Evolutionary conservation across 2,113 vertebrate species (phyloP).

Genomic region (Prunella fulvescens): DNA sequence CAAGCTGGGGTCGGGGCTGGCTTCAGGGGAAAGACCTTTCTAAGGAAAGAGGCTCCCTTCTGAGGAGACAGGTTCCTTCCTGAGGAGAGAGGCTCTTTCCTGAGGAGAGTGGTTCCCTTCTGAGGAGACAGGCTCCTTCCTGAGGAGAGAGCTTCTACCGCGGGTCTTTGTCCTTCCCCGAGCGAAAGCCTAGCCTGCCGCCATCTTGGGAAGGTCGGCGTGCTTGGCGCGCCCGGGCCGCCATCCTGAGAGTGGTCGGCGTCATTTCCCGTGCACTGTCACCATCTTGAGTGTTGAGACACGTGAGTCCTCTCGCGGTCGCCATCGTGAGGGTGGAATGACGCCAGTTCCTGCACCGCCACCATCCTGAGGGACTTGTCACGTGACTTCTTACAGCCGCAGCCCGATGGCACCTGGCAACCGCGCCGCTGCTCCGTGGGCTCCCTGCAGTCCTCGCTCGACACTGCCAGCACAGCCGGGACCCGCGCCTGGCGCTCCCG

Average conservation of each 20-base stretch:
- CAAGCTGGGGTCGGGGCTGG: accelerated
- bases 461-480: not conserved
- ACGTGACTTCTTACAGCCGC: not conserved
- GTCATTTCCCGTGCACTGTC: accelerated
- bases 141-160: not conserved
- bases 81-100: not conserved
- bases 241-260: accelerated
- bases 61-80: not conserved
- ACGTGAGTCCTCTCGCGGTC: accelerated
- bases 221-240: accelerated
- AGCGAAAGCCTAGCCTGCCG: not conserved
- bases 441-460: not conserved
- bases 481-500: not conserved
- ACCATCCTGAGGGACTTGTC: not conserved
- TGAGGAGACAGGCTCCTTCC: not conserved
- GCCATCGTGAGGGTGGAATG: not conserved
- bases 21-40: not conserved
- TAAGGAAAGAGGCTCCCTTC: not conserved
- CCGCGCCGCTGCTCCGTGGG: not conserved
- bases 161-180: accelerated
- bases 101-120: not conserved
- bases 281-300: not conserved
- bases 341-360: not conserved
- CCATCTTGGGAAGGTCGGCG: not conserved
- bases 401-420: accelerated